A percentile compares a stretch with the other conserved stretches of the same genome.
These are phyloP conservation scores for Ahaetulla prasina DNA, from an alignment of 2,113 vertebrate genomes.

Conservation along the genomic window DNA sequence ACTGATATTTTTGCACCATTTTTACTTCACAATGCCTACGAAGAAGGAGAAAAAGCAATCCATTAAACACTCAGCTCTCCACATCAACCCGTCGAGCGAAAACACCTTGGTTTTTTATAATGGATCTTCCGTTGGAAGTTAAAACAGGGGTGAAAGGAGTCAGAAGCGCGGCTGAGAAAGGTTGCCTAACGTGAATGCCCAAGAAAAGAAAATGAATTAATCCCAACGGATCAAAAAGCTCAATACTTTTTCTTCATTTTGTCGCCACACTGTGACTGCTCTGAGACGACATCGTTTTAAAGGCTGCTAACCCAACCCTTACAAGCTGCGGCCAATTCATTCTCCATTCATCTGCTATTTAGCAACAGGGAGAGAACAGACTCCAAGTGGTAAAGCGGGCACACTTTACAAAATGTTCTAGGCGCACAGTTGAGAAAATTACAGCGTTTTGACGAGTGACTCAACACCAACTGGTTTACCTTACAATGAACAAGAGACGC, in stretches of 20 bases:
- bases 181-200: not conserved
- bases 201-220: not conserved
- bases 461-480: conserved; percentile 50
- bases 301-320: conserved; percentile 7
- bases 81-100: not conserved
- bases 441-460: conserved; percentile 41
- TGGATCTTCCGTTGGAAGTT: not conserved
- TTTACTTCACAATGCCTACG: conserved; percentile 46
- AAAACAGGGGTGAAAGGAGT: not conserved
- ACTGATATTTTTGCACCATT: conserved; percentile 87
- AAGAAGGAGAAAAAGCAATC: not conserved
- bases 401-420: conserved; percentile 25
- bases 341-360: conserved; percentile 26
- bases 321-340: not conserved
- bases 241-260: not conserved
- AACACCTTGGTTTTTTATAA: not conserved
- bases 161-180: not conserved
- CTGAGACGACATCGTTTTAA: not conserved
- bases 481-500: conserved; percentile 36
- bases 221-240: not conserved
- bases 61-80: not conserved
- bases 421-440: conserved; percentile 40
- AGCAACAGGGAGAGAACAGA: not conserved
- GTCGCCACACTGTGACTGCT: not conserved
- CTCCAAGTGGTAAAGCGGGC: conserved; percentile 20